Evolutionary conservation across 2,113 vertebrate genomes (phyloP).

Genomic region (Peromyscus polionotus): DNA sequence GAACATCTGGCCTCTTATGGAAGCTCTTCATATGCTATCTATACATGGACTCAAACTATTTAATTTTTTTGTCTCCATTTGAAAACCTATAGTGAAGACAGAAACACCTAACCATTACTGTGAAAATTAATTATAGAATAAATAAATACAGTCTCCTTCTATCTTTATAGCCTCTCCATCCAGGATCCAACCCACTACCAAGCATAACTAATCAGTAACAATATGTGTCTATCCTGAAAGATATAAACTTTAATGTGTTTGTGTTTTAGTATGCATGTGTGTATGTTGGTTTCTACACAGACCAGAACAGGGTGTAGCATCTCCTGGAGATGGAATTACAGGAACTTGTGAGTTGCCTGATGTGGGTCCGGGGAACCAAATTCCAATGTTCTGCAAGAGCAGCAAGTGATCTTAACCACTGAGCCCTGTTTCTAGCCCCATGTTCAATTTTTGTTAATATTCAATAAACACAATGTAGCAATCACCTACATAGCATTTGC

Average conservation of each 20-base stretch:
- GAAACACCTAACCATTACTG: background rate
- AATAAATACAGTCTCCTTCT: background rate
- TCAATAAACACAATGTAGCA: background rate
- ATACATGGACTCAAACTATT: background rate
- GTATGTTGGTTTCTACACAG: background rate
- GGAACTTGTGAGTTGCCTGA: background rate
- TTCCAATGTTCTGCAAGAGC: background rate
- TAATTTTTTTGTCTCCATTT: background rate
- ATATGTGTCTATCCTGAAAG: background rate
- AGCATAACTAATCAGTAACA: background rate
- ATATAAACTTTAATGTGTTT: background rate
- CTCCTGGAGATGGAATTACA: background rate
- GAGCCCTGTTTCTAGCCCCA: background rate
- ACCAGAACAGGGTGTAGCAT: background rate
- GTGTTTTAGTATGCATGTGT: background rate
- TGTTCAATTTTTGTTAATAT: background rate
- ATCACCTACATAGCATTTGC: background rate
- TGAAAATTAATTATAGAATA: conserved; percentile 25
- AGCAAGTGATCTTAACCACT: background rate
- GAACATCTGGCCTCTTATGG: background rate
- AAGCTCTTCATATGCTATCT: background rate
- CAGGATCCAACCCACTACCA: background rate
- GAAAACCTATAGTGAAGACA: background rate
- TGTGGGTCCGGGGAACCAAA: background rate
- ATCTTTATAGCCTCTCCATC: no score